Conservation (phyloP, 2,888 invertebrate genomes). For the Noctuana brunneofusca region DNA sequence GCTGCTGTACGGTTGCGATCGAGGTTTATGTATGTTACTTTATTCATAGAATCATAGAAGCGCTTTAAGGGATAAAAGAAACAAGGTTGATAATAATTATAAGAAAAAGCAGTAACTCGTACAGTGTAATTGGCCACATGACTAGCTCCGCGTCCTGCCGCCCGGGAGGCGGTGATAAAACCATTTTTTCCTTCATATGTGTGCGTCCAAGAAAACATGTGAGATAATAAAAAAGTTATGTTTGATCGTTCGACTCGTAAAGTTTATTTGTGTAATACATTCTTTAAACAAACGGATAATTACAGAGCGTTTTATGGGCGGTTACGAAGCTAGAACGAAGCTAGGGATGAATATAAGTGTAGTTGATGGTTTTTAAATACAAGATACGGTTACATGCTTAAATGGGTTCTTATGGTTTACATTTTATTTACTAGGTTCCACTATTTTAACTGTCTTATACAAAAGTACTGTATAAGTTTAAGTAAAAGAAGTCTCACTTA, state of each 20-base stretch:
- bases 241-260: conserved; percentile 74
- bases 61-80: conserved; percentile 35
- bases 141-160: conserved; percentile 48
- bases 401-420: conserved; percentile 3
- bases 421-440: conserved; percentile 1
- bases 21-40: conserved; percentile 53
- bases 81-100: conserved; percentile 55
- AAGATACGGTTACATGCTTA: not conserved
- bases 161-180: conserved; percentile 61
- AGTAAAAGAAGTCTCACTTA: too few relatives aligned
- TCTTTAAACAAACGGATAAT: conserved; percentile 78
- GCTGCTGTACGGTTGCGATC: conserved; percentile 64
- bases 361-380: conserved; percentile 43
- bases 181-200: conserved; percentile 46
- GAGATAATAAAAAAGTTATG: conserved; percentile 78
- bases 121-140: conserved; percentile 49
- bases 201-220: conserved; percentile 70
- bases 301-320: conserved; percentile 69
- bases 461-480: too few relatives aligned
- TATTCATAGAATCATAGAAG: too few relatives aligned
- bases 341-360: conserved; percentile 59
- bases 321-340: conserved; percentile 58
- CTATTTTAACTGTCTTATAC: not conserved
- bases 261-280: conserved; percentile 78
- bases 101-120: conserved; percentile 39